A percentile compares a stretch with the other conserved stretches of the same genome.
These are phyloP conservation scores for Gulo gulo DNA, from an alignment of 2,113 vertebrate genomes.

Conservation along the genomic window DNA sequence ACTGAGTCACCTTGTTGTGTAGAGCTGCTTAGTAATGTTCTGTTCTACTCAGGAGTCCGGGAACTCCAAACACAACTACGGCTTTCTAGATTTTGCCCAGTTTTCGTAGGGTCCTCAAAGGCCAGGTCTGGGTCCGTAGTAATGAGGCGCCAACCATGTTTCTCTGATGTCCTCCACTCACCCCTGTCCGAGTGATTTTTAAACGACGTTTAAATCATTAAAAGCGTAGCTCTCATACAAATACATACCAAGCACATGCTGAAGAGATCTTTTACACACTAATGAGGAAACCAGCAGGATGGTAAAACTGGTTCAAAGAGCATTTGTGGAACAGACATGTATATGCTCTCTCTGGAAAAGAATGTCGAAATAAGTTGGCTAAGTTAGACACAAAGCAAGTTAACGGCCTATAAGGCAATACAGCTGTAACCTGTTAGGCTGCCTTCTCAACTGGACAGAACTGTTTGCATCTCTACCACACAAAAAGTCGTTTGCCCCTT, in stretches of 20 bases:
- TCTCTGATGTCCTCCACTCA: background rate
- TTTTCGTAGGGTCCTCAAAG: background rate
- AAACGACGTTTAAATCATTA: background rate
- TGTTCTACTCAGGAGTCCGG: background rate
- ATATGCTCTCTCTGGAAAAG: background rate
- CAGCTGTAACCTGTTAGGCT: background rate
- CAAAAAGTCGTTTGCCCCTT: background rate
- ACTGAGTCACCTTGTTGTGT: background rate
- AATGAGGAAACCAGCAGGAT: background rate
- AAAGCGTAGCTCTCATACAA: background rate
- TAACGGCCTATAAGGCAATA: background rate
- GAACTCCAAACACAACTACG: background rate
- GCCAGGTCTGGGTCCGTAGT: background rate
- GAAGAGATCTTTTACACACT: background rate
- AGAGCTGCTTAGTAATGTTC: background rate
- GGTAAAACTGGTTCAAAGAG: background rate
- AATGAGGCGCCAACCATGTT: background rate
- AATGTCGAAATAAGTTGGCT: background rate
- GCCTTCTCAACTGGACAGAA: background rate
- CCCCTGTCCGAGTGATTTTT: background rate
- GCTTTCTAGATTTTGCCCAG: background rate
- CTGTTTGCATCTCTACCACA: background rate
- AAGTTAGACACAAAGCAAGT: background rate
- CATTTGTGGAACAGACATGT: background rate
- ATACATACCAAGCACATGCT: background rate